Percentiles rank a stretch among this genome's conserved stretches.
Conservation (phyloP, 2,797 vertebrate genomes). For the Babyrousa celebensis region DNA sequence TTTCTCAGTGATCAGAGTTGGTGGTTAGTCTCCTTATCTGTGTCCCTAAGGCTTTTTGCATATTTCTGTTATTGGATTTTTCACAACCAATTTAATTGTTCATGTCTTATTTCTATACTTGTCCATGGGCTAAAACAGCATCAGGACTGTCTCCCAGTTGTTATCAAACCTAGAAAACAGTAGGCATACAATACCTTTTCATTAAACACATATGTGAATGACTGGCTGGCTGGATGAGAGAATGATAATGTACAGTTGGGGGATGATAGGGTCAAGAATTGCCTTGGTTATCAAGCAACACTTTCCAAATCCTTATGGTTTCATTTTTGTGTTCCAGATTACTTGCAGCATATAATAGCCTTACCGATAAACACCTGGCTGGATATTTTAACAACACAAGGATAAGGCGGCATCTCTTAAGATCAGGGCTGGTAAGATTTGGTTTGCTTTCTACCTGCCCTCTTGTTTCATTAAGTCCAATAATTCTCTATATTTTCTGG, state of each 20-base stretch:
- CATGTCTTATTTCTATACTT: constrained; percentile 17
- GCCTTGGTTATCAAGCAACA: constrained; percentile 35
- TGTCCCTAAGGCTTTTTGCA: not conserved
- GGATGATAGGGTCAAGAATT: not conserved
- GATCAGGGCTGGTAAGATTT: constrained; percentile 96
- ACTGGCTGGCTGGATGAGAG: not conserved
- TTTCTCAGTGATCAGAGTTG: not conserved
- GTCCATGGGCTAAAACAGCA: constrained; percentile 22
- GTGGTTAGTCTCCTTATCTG: not conserved
- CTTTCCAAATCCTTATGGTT: constrained; percentile 64
- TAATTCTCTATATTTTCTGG: constrained; percentile 1
- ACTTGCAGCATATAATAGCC: constrained; percentile 96
- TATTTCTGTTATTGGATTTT: not conserved
- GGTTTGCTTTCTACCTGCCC: not conserved
- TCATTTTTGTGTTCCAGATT: constrained; percentile 91
- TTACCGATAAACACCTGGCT: constrained; percentile 96
- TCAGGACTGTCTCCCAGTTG: not conserved
- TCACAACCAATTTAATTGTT: constrained; percentile 11
- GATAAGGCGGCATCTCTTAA: constrained; percentile 96
- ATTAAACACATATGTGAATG: not conserved
- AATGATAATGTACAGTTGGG: not conserved
- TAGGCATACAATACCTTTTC: not conserved
- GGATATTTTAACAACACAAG: constrained; percentile 97
- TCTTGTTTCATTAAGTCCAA: constrained; percentile 55
- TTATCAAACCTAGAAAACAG: constrained; percentile 11